phyloP scores from a whole-genome alignment of 2,888 invertebrate genomes.

The Heliconius aoede region DNA sequence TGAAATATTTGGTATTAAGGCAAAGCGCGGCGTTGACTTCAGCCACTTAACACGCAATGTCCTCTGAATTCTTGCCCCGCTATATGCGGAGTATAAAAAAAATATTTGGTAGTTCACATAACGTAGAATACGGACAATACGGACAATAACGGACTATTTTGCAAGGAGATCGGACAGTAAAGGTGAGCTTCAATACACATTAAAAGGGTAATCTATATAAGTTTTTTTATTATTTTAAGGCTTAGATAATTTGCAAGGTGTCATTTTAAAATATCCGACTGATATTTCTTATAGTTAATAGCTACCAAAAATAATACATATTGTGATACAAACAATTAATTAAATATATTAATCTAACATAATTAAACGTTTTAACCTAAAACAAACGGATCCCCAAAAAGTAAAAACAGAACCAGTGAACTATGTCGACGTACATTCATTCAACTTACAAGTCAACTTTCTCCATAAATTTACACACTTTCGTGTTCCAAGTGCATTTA shows the following conservation, averaged over 20 bases:
- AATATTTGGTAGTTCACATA: no score
- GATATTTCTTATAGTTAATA: no score
- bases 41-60: not conserved
- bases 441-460: conserved; percentile 51
- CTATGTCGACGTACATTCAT: conserved; percentile 46
- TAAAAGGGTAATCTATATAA: not conserved
- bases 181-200: not conserved
- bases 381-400: conserved; percentile 31
- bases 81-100: no score
- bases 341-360: no score
- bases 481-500: conserved; percentile 49
- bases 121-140: no score
- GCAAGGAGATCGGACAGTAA: not conserved
- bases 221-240: not conserved
- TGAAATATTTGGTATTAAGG: not conserved
- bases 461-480: conserved; percentile 53
- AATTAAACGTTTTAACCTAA: not conserved
- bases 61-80: no score
- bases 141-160: not conserved
- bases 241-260: not conserved
- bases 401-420: conserved; percentile 46
- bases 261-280: no score
- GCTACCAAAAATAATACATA: no score
- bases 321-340: no score
- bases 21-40: not conserved